Evolutionary conservation across 2,797 vertebrate species (phyloP), one percentile per base, ranked within the genome.

Genomic region (Enteromius trimaculatus): DNA sequence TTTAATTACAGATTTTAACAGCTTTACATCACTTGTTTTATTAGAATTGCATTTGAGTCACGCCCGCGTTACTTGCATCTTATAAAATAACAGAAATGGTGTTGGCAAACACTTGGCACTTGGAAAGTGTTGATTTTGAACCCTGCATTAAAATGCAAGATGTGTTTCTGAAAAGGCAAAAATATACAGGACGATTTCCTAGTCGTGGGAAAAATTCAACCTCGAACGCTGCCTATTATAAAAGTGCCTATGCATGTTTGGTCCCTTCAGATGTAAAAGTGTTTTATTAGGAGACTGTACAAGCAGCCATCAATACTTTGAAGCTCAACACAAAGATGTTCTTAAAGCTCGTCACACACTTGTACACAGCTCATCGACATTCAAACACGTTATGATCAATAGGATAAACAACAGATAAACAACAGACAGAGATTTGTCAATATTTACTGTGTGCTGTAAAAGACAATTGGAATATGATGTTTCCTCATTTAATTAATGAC

Each of bases 381-480:
- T 80, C 81, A 82, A 85, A 86, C 88, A 84, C 89, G 87, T 92
- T 86, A 89, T 90, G 90, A 93, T 94, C 92, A 92, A 94, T 93
- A 93, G 90, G 88, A 88, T 88, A 91, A 90, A 92, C 90, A 92
- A 91, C 90, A 90, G 89, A 79, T 39, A 65, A 78, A 71, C 69
- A 77, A 77, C 74, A 42, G 74, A 86, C 77, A 44, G 81, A 55
- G 89, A 84, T 90, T 89, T 91, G 92, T 93, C 93, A 92, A 94
- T 95, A 93, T 93, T 93, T 91, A 91, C 89, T 85, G 88, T 87
- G 90, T 92, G 89, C 90, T 90, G 89, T 93, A 93, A 92, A 94
- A 93, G 91, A n/a, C 81, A 34, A 92, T 92, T 89, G 90, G 90
- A 89, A 90, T 89, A 88, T 88, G 91, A 90, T 92, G 90, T 89